phyloP scores from a whole-genome alignment of 2,888 invertebrate species.

The Aethes cnicana region DNA sequence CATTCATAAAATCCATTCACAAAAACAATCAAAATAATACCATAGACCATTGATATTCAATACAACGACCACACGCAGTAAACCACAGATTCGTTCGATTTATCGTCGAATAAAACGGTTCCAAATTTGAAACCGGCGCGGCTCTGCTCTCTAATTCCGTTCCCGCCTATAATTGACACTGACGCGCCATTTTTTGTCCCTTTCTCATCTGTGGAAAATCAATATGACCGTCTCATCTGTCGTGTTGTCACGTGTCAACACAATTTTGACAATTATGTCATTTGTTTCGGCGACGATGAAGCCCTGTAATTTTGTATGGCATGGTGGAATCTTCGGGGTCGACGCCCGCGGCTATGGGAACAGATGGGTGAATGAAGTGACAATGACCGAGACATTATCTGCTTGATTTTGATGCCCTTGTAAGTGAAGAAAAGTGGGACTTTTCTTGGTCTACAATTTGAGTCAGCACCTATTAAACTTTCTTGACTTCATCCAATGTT shows the following conservation, averaged over 20 bases:
- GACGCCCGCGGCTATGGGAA: slow-evolving; percentile 73
- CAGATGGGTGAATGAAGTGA: slow-evolving; percentile 52
- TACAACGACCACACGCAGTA: slow-evolving; percentile 80
- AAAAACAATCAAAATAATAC: slow-evolving; percentile 69
- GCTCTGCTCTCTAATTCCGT: slow-evolving; percentile 77
- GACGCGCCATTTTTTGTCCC: slow-evolving; percentile 66
- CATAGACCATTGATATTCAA: slow-evolving; percentile 75
- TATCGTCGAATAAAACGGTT: slow-evolving; percentile 80
- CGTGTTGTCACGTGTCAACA: slow-evolving; percentile 77
- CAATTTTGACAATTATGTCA: slow-evolving; percentile 83
- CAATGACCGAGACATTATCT: slow-evolving; percentile 26
- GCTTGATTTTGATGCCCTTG: slow-evolving; percentile 11
- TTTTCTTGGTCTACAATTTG: not conserved
- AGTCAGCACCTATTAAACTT: too few relatives aligned
- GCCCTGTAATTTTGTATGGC: slow-evolving; percentile 76
- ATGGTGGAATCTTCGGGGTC: slow-evolving; percentile 73
- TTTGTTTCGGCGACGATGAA: slow-evolving; percentile 79
- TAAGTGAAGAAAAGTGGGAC: not conserved
- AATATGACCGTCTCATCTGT: slow-evolving; percentile 50
- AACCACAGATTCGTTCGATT: slow-evolving; percentile 74
- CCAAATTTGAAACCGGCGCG: slow-evolving; percentile 77
- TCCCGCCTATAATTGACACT: slow-evolving; percentile 81
- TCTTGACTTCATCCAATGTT: too few relatives aligned
- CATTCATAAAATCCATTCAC: slow-evolving; percentile 35
- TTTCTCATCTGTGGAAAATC: slow-evolving; percentile 36